Evolutionary conservation across 30 jellyfish, hydroid and myxozoan genomes (phyloP).

Genomic region (Pelagia noctiluca): DNA sequence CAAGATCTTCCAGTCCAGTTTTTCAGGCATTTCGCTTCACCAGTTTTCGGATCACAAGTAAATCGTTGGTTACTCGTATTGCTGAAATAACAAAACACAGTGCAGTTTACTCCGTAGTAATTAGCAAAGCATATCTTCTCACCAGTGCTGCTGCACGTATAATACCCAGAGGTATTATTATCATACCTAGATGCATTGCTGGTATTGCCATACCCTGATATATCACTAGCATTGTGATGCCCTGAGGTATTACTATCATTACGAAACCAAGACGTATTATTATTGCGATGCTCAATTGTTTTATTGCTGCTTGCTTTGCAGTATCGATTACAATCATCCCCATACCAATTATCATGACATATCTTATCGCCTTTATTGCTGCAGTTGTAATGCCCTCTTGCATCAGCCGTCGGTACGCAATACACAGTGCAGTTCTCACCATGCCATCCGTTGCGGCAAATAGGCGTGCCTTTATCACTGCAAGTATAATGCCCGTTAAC

Average conservation of each 20-base stretch:
- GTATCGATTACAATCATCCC: constrained; percentile 30
- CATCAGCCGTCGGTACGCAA: constrained; percentile 55
- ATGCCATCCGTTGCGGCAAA: constrained; percentile 64
- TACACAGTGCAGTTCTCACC: constrained; percentile 47
- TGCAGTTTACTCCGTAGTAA: constrained; percentile 58
- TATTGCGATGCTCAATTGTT: too few species aligned
- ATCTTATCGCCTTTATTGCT: constrained; percentile 42
- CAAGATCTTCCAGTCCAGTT: constrained; percentile 55
- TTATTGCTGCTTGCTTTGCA: constrained; percentile 47
- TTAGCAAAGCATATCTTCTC: constrained; percentile 29
- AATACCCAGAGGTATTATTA: not conserved
- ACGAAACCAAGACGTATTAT: too few species aligned
- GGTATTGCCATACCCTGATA: too few species aligned
- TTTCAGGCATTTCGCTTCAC: constrained; percentile 39
- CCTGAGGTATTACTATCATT: too few species aligned
- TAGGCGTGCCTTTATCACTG: constrained; percentile 21
- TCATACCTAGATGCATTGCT: too few species aligned
- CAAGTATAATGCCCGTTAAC: constrained; percentile 55
- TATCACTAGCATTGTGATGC: too few species aligned
- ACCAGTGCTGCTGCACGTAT: constrained; percentile 36
- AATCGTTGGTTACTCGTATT: not conserved
- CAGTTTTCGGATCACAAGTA: constrained; percentile 64
- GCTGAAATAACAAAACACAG: constrained; percentile 20
- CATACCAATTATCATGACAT: constrained; percentile 70
- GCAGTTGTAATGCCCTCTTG: constrained; percentile 64